These are phyloP conservation scores for Hydrozoanthus gracilis DNA, from an alignment of 92 coral and sea anemone species.

Conservation along the genomic window DNA sequence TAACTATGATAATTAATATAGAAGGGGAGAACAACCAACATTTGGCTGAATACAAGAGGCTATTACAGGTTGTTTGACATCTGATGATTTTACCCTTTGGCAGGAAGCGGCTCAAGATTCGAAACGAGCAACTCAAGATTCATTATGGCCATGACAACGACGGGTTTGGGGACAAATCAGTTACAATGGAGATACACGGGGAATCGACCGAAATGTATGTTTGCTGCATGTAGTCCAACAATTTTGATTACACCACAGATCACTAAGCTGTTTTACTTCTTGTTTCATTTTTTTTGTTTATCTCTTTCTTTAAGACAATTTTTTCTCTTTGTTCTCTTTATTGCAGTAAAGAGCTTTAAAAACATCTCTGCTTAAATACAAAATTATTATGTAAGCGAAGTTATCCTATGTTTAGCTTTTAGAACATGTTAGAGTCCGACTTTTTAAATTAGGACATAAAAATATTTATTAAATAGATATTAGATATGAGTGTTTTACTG, in stretches of 20 bases:
- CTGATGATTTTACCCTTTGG: background rate
- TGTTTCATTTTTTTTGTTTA: background rate
- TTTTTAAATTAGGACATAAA: too few species aligned
- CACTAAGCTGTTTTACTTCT: background rate
- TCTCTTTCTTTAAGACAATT: background rate
- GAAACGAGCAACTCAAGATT: constrained; percentile 9
- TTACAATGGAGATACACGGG: constrained; percentile 10
- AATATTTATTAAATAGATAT: too few species aligned
- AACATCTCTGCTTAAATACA: too few species aligned
- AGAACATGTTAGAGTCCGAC: too few species aligned
- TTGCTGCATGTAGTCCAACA: background rate
- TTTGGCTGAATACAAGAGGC: too few species aligned
- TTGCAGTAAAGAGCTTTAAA: too few species aligned
- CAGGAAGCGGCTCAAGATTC: constrained; percentile 19
- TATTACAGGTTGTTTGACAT: background rate
- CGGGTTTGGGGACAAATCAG: background rate
- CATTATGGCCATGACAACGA: constrained; percentile 39
- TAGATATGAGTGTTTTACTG: too few species aligned
- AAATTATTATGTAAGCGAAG: too few species aligned
- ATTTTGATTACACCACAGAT: background rate
- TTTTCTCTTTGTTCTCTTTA: background rate
- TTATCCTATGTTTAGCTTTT: too few species aligned
- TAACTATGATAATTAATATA: background rate
- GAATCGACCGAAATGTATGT: background rate
- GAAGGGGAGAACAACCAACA: background rate